Percentiles rank a stretch among this genome's conserved stretches.
These are phyloP conservation scores for Lymantria dispar DNA, from an alignment of 2,888 invertebrate species.

Conservation along the genomic window DNA sequence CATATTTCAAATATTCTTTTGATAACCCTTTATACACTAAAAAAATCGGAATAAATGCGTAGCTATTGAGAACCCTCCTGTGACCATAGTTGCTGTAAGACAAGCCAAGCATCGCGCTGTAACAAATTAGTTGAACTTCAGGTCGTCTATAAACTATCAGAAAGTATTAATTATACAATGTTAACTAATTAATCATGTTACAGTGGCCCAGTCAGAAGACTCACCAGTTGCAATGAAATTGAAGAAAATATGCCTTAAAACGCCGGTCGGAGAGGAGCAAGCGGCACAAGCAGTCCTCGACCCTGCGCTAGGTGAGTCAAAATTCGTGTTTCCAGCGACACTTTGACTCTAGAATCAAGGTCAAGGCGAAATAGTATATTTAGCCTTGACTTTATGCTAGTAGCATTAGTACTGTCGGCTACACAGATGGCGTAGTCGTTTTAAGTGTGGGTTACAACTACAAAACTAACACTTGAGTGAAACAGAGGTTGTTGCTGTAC, in stretches of 20 bases:
- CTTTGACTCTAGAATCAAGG: constrained; percentile 15
- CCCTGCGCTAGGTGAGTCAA: constrained; percentile 83
- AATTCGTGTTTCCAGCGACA: constrained; percentile 14
- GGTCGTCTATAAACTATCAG: background rate
- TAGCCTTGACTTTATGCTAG: background rate
- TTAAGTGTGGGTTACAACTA: background rate
- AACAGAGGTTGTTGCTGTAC: too few relatives aligned
- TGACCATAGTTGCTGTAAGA: too few relatives aligned
- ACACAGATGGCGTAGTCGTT: background rate
- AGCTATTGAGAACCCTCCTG: too few relatives aligned
- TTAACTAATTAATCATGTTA: constrained; percentile 43
- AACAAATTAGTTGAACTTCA: background rate
- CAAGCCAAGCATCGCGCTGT: too few relatives aligned
- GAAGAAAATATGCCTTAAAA: constrained; percentile 88
- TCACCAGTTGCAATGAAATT: constrained; percentile 87
- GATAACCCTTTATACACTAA: too few relatives aligned
- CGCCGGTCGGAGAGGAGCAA: constrained; percentile 86
- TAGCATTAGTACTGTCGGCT: constrained; percentile 8
- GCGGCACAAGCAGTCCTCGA: constrained; percentile 86
- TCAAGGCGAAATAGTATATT: constrained; percentile 13
- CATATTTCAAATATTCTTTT: too few relatives aligned
- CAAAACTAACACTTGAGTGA: too few relatives aligned
- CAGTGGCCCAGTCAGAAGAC: constrained; percentile 86
- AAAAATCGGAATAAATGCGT: too few relatives aligned
- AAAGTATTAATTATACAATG: background rate